Evolutionary conservation across 2,113 vertebrate genomes (phyloP), one percentile per base, ranked within the genome.

Genomic region (Colaptes auratus): DNA sequence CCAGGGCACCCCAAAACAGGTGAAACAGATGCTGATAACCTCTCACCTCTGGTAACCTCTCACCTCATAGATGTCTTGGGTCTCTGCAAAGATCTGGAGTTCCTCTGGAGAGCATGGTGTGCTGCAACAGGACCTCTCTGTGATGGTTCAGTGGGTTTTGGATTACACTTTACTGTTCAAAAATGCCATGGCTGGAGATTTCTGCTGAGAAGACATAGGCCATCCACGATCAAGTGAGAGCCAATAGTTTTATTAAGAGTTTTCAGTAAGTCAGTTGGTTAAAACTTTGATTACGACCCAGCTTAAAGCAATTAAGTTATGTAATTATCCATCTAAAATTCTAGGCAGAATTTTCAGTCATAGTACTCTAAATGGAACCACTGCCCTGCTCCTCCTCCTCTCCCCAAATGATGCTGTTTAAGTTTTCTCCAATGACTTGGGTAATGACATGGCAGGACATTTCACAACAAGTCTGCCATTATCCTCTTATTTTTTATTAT

Each of bases 81-180:
- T 39, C 50, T 60, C 66, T 58, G 33, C 56, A 31, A 17, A 50
- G 55, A 31, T 7, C 24, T 3, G 0, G 0, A 9, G 53, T n/a
- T 7, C 2, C 55, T 42, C 42, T 4, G 9, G 20, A n/a, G 52
- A 80, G 15, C 56, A 7, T 3, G 20, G 33, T 30, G 48, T 27
- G 48, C 46, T 28, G 44, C 30, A 35, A 30, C 16, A 44, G 48
- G 35, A 79, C 36, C 28, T 59, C 23, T 50, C 35, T 2, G 0
- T 23, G 27, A 6, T 1, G 6, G 35, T 15, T 56, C 28, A 44
- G 24, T 1, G 1, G 2, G 11, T 31, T 16, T 50, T 5, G 3
- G 44, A 42, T 33, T 9, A 6, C 2, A 8, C 36, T 72, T 18
- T 18, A 7, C 14, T 0, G 0, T 24, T 44, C 20, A 7, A 15